Evolutionary conservation across 2,113 vertebrate genomes (phyloP), one percentile per base, ranked within the genome.

Genomic region (Coregonus clupeaformis): DNA sequence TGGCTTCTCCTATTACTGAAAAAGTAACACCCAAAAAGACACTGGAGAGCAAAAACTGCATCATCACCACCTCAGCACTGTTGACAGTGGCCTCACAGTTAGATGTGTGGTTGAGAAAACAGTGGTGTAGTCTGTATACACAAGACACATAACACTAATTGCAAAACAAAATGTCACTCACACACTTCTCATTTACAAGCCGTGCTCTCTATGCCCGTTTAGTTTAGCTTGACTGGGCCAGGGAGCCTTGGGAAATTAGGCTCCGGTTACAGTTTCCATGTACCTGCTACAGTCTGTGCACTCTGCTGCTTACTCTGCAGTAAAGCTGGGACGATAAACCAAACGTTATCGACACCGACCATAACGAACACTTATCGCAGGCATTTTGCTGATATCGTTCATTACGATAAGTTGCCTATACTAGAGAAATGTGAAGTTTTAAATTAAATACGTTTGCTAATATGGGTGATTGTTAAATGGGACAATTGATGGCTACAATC

Each of bases 101-200:
- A 29, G 29, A 30, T 6, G 27, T 14, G 29, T 16, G 16, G 27
- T 66, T 16, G 13, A 13, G 63, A 29, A 30, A 66, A 16, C 25
- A 25, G 9, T 24, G 6, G 22, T 18, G 57, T 7, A 13, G 2
- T 27, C 16, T 30, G 16, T 66, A 66, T 29, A 66, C 2, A 66
- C 25, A 30, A 18, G 16, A 66, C 64, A 0, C 5, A 30, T 29
- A 27, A 30, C 11, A 18, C 27, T 29, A 66, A 66, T 66, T 66
- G 64, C 13, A 66, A 64, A 66, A 66, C 64, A 20, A 66, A 66
- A 66, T 66, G 64, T 66, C 64, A 66, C 63, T 27, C n/a, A 32
- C 64, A 66, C 64, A 62, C 7, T 66, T 66, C 64, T 18, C 64
- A 66, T 66, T 66, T 29, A 66, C 64, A 29, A 32, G 27, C 12